phyloP scores from a whole-genome alignment of 2,797 vertebrate species.

The Arnoldichthys spilopterus region DNA sequence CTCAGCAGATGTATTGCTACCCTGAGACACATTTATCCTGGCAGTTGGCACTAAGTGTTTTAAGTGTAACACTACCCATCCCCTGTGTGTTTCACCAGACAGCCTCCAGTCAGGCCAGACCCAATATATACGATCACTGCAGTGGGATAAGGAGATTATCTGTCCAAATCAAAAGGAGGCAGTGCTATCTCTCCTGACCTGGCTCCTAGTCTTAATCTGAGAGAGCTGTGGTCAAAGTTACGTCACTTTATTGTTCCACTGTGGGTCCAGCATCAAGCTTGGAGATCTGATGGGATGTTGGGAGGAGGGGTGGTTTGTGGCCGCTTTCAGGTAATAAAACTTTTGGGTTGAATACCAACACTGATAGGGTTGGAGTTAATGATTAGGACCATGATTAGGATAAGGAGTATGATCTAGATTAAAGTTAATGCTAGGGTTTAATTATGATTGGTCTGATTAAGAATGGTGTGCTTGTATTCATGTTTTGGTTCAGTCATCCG shows the following conservation, averaged over 20 bases:
- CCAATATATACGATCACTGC: conserved; percentile 77
- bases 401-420: background rate
- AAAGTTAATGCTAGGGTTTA: background rate
- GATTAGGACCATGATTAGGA: background rate
- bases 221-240: conserved; percentile 27
- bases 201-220: conserved; percentile 39
- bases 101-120: conserved; percentile 70
- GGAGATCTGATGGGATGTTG: conserved; percentile 46
- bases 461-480: too few species aligned
- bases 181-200: conserved; percentile 56
- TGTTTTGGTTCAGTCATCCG: too few species aligned
- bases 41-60: conserved; percentile 78
- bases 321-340: background rate
- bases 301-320: conserved; percentile 44
- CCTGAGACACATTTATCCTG: conserved; percentile 77
- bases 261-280: conserved; percentile 51
- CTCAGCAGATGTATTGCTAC: conserved; percentile 30
- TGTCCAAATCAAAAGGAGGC: conserved; percentile 62
- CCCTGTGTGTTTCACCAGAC: conserved; percentile 71
- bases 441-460: too few species aligned
- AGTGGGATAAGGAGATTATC: conserved; percentile 76
- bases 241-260: conserved; percentile 8
- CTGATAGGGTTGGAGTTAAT: background rate
- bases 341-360: background rate
- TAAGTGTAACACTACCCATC: conserved; percentile 80